Base-by-base conservation (phyloP, 2,888 invertebrate genomes). In the Dendrolimus houi region DNA sequence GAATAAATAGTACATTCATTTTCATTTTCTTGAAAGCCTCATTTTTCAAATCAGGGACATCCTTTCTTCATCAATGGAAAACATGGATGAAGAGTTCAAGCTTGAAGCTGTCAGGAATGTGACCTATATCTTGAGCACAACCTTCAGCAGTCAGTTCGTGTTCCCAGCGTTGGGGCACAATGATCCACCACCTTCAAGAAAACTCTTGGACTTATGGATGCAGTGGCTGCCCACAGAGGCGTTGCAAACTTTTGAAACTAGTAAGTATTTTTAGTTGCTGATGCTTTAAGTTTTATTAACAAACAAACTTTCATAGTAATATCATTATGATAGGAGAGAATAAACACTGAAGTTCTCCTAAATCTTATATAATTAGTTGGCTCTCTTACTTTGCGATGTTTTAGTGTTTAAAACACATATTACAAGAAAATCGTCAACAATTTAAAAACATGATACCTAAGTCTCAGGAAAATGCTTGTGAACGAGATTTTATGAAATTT, bases 121-220 rank as follows among this genome's bases (percentile, higher is more conserved):
- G 62, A 97, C 97, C 1, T 94, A 96, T 62, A 91, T 96, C 62
- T 91, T 98, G 64, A 93, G 94, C 63, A 93, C 94, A 72, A 96
- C 96, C 53, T 97, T 97, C 85, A 95, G 95, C 70, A 95, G 95
- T 63, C 96, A 96, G 81, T 96, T 97, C 77, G 96, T 98, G 59
- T 97, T 97, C 81, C 97, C 98, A 53, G 96, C 96, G 1, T 84
- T 97, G 66, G 98, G 98, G 1, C 97, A 97, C 84, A 96, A 97
- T 78, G 97, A 97, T 77, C 95, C 95, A 54, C 92, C 91, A 56
- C 93, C 92, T 65, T 93, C 93, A 56, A 74, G 83, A 69, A 92
- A 92, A 61, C 92, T 97, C 66, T 94, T 96, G 0, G 93, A 93
- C 59, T 93, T 96, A 86, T 97, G 96, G 96, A 93, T 93, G 76